phyloP scores from a whole-genome alignment of 2,888 invertebrate genomes.

The Macrophya annulata region DNA sequence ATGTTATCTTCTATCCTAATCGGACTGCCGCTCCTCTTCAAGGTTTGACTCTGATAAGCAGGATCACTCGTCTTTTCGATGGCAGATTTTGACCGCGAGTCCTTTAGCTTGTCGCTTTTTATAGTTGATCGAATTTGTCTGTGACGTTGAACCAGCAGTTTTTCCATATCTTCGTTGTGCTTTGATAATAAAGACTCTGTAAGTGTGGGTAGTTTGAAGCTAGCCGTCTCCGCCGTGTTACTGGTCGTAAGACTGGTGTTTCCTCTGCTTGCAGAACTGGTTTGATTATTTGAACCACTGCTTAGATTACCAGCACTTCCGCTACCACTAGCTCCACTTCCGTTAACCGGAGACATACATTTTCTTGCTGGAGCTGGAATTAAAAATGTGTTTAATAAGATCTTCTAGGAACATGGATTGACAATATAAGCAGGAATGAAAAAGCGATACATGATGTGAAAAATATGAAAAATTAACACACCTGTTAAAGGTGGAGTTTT shows the following conservation, averaged over 20 bases:
- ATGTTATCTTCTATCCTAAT: constrained; percentile 83
- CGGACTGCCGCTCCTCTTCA: constrained; percentile 84
- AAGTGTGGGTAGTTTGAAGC: constrained; percentile 81
- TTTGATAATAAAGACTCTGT: constrained; percentile 84
- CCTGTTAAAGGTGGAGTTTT: constrained; percentile 65
- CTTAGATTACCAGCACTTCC: constrained; percentile 84
- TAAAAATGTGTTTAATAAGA: neutral
- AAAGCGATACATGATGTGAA: neutral
- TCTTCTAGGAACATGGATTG: neutral
- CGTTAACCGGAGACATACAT: constrained; percentile 80
- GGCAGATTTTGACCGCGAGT: constrained; percentile 79
- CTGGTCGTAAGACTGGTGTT: constrained; percentile 80
- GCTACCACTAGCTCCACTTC: constrained; percentile 81
- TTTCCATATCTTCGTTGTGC: constrained; percentile 93
- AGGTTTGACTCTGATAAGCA: constrained; percentile 71
- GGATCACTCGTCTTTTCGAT: constrained; percentile 77
- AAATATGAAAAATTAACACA: constrained; percentile 56
- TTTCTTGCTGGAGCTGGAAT: constrained; percentile 73
- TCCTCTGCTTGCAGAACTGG: constrained; percentile 79
- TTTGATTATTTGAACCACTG: constrained; percentile 82
- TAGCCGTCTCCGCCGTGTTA: constrained; percentile 70
- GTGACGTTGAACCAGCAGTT: constrained; percentile 87
- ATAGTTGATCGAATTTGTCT: constrained; percentile 83
- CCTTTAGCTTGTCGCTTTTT: constrained; percentile 80
- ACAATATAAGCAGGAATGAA: neutral